Evolutionary conservation across 2,888 invertebrate genomes (phyloP).

Genomic region (Drosophila monieri): DNA sequence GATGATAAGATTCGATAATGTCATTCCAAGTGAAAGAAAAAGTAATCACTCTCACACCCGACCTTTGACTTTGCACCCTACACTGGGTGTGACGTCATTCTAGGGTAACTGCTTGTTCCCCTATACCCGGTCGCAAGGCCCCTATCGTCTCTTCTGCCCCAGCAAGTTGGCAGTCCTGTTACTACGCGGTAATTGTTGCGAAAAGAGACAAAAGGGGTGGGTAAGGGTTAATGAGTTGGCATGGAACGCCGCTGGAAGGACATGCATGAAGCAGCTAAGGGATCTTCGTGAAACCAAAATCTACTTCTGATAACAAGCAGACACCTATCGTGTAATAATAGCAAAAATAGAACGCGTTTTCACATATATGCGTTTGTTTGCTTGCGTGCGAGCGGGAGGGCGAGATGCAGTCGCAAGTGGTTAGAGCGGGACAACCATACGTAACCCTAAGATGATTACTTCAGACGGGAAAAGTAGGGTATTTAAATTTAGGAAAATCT

Average conservation of each 20-base stretch:
- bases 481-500: not conserved
- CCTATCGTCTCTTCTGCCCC: not conserved
- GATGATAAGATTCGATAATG: conserved; percentile 28
- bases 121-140: not conserved
- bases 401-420: not conserved
- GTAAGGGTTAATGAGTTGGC: not conserved
- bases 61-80: conserved; percentile 16
- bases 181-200: not conserved
- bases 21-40: conserved; percentile 12
- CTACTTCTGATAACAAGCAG: conserved; percentile 31
- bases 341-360: conserved; percentile 32
- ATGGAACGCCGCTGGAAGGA: not conserved
- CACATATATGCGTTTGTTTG: not conserved
- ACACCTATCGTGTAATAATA: conserved; percentile 26
- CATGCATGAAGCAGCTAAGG: conserved; percentile 1
- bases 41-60: conserved; percentile 24
- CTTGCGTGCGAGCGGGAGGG: conserved; percentile 25
- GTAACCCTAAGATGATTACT: not conserved
- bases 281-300: conserved; percentile 23
- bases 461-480: not conserved
- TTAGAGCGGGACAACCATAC: conserved; percentile 33
- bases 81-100: not conserved
- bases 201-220: conserved; percentile 1
- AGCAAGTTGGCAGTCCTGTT: conserved; percentile 27
- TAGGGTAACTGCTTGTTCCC: conserved; percentile 4